phyloP scores from a whole-genome alignment of 2,888 invertebrate genomes.

The Mechanitis messenoides region DNA sequence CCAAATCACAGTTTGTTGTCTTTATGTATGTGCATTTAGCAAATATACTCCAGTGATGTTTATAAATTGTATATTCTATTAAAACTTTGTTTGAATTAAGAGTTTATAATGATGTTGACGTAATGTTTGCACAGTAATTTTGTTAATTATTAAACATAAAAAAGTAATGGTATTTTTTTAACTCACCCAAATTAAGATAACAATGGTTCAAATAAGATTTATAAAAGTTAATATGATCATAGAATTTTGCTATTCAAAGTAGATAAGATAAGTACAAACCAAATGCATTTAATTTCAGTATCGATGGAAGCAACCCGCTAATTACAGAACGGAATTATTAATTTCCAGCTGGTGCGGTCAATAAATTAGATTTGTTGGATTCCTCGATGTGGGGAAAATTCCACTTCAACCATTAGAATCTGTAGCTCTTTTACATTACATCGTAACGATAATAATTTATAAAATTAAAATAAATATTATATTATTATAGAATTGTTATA shows the following conservation, averaged over 20 bases:
- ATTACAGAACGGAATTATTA: slow-evolving; percentile 26
- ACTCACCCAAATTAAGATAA: too few species aligned
- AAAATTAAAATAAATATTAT: too few species aligned
- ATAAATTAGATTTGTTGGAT: slow-evolving; percentile 28
- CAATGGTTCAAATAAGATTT: too few species aligned
- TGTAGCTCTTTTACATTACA: slow-evolving; percentile 13
- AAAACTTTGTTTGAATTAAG: slow-evolving; percentile 69
- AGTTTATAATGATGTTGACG: slow-evolving; percentile 71
- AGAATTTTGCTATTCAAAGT: not conserved
- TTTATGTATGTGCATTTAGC: slow-evolving; percentile 38
- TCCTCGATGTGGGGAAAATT: slow-evolving; percentile 22
- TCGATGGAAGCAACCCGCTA: slow-evolving; percentile 18
- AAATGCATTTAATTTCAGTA: slow-evolving; percentile 17
- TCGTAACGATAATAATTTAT: not conserved
- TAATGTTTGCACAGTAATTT: slow-evolving; percentile 64
- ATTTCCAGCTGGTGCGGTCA: slow-evolving; percentile 27
- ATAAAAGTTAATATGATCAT: too few species aligned
- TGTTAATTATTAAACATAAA: slow-evolving; percentile 61
- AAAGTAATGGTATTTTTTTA: slow-evolving; percentile 19
- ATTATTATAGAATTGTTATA: too few species aligned
- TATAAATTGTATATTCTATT: slow-evolving; percentile 48
- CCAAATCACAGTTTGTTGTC: slow-evolving; percentile 56
- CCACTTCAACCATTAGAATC: slow-evolving; percentile 19
- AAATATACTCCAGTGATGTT: slow-evolving; percentile 42
- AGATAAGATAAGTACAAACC: slow-evolving; percentile 7